Evolutionary conservation across 1,140 invertebrate genomes (phyloP).

Genomic region (Drosophila arawakana): DNA sequence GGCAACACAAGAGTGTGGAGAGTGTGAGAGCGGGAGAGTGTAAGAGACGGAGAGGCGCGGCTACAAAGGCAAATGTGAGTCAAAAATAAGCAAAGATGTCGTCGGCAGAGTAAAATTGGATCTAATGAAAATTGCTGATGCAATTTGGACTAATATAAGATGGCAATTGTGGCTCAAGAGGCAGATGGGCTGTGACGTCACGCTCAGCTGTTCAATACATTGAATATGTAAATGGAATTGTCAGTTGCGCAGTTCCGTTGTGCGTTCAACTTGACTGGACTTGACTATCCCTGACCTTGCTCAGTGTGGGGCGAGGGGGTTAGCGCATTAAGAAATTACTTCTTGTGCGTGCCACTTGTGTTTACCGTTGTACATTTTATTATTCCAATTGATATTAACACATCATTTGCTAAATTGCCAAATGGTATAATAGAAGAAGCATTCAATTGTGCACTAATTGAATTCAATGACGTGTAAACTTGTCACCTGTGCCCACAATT

Average conservation of each 20-base stretch:
- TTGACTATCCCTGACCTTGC: constrained; percentile 26
- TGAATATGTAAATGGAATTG: constrained; percentile 10
- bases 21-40: not conserved
- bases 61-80: constrained; percentile 71
- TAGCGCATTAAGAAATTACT: constrained; percentile 25
- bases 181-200: constrained; percentile 34
- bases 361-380: constrained; percentile 26
- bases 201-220: constrained; percentile 11
- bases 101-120: constrained; percentile 26
- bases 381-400: constrained; percentile 27
- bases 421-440: constrained; percentile 13
- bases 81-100: constrained; percentile 58
- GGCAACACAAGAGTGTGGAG: not conserved
- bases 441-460: constrained; percentile 34
- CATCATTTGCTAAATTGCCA: constrained; percentile 15
- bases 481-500: constrained; percentile 16
- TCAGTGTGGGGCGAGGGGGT: not conserved
- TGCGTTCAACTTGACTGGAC: constrained; percentile 11
- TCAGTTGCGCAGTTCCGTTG: constrained; percentile 20
- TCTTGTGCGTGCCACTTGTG: constrained; percentile 2
- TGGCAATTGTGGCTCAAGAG: constrained; percentile 21
- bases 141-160: constrained; percentile 14
- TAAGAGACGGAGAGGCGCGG: constrained; percentile 4
- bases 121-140: constrained; percentile 36
- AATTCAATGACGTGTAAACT: constrained; percentile 32